phyloP scores from a whole-genome alignment of 2,888 invertebrate species.

The Venusia cambrica region DNA sequence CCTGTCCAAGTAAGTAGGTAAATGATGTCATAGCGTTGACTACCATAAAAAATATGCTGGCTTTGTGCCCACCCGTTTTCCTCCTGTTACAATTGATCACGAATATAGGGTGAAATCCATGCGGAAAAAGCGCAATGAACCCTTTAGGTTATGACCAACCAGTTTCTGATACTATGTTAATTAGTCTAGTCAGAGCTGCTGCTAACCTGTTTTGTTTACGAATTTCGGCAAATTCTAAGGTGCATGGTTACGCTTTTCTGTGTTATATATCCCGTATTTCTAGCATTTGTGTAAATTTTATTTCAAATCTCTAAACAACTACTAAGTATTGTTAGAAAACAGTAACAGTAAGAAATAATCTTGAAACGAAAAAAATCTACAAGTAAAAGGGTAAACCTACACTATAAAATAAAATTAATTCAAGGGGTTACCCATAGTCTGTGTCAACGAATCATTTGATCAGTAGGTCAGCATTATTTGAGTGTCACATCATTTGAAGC shows the following conservation, averaged over 20 bases:
- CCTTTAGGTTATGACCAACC: conserved; percentile 60
- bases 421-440: too few species aligned
- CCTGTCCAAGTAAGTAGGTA: conserved; percentile 69
- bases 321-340: too few species aligned
- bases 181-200: conserved; percentile 38
- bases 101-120: conserved; percentile 61
- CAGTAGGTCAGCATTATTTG: too few species aligned
- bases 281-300: too few species aligned
- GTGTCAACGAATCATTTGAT: too few species aligned
- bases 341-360: too few species aligned
- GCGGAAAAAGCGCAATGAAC: conserved; percentile 61
- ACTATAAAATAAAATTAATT: too few species aligned
- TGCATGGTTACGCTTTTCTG: conserved; percentile 1
- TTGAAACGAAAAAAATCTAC: too few species aligned
- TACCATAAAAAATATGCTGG: conserved; percentile 75
- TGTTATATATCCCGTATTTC: too few species aligned
- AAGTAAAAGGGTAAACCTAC: too few species aligned
- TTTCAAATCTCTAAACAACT: too few species aligned
- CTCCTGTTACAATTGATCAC: conserved; percentile 56
- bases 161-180: conserved; percentile 55
- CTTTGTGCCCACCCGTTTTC: conserved; percentile 79
- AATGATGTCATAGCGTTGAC: conserved; percentile 75
- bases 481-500: too few species aligned
- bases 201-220: conserved; percentile 28
- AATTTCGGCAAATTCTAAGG: conserved; percentile 16